Percentiles rank a stretch among this genome's conserved stretches.
These are phyloP conservation scores for Limenitis camilla DNA, from an alignment of 2,888 invertebrate genomes.

Conservation along the genomic window DNA sequence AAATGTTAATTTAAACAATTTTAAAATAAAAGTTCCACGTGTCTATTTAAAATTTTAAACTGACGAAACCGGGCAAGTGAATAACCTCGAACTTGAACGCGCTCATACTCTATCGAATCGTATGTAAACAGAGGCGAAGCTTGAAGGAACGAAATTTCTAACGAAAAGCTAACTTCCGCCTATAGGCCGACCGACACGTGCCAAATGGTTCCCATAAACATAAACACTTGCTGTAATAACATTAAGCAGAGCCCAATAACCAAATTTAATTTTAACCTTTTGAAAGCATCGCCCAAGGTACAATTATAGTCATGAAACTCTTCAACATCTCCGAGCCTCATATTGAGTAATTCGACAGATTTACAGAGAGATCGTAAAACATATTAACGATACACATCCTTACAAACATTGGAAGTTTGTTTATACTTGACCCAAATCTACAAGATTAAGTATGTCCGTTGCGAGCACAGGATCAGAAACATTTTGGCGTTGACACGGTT, in stretches of 20 bases:
- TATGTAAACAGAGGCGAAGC: conserved; percentile 52
- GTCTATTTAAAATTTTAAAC: not conserved
- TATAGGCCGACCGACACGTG: conserved; percentile 44
- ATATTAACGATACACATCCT: conserved; percentile 24
- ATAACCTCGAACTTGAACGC: conserved; percentile 68
- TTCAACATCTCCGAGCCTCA: conserved; percentile 13
- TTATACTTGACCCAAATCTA: conserved; percentile 23
- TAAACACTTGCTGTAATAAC: conserved; percentile 28
- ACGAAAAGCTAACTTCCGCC: conserved; percentile 52
- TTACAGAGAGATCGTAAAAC: conserved; percentile 20
- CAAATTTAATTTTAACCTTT: conserved; percentile 23
- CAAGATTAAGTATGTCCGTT: conserved; percentile 19
- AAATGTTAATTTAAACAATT: no score
- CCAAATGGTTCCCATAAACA: conserved; percentile 35
- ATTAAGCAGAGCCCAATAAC: conserved; percentile 19
- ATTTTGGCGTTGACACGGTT: conserved; percentile 5
- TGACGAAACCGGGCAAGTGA: conserved; percentile 23
- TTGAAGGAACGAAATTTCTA: conserved; percentile 51
- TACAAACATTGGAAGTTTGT: conserved; percentile 17
- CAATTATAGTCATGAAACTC: conserved; percentile 11
- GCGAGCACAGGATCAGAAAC: conserved; percentile 10
- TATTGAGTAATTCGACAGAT: conserved; percentile 15
- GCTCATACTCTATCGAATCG: conserved; percentile 41
- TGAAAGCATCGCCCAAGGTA: no score
- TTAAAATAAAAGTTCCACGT: no score